Conservation (phyloP, 2,797 vertebrate genomes). For the Spinus olivaceus region DNA sequence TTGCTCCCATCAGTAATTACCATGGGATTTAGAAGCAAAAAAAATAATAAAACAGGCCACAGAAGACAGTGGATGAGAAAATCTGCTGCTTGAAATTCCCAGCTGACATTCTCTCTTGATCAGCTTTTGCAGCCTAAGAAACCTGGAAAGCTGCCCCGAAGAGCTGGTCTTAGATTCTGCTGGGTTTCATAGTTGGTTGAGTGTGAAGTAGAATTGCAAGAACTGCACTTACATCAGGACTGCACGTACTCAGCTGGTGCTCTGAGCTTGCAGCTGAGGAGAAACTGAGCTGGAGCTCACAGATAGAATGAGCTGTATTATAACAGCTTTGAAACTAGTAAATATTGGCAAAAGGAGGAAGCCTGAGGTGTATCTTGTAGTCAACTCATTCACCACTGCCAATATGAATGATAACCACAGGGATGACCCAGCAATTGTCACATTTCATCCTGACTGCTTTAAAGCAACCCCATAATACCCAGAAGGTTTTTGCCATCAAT, state of each 20-base stretch:
- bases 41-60: neutral
- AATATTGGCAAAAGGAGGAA: neutral
- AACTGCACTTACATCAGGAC: neutral
- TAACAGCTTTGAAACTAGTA: neutral
- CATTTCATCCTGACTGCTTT: slow-evolving; percentile 59
- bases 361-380: neutral
- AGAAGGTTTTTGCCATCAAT: slow-evolving; percentile 46
- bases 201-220: neutral
- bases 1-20: neutral
- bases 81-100: slow-evolving; percentile 16
- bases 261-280: neutral
- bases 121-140: slow-evolving; percentile 22
- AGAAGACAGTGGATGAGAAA: neutral
- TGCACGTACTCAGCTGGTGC: neutral
- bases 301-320: neutral
- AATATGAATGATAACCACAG: slow-evolving; percentile 27
- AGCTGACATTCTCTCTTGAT: neutral
- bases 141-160: slow-evolving; percentile 43
- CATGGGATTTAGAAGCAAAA: neutral
- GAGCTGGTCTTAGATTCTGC: slow-evolving; percentile 5
- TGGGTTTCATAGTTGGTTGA: neutral
- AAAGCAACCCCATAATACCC: slow-evolving; percentile 38
- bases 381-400: neutral
- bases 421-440: slow-evolving; percentile 9
- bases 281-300: neutral